Percentiles rank a stretch among this genome's conserved stretches.
Conservation (phyloP, 2,113 vertebrate genomes). For the Axis porcinus region DNA sequence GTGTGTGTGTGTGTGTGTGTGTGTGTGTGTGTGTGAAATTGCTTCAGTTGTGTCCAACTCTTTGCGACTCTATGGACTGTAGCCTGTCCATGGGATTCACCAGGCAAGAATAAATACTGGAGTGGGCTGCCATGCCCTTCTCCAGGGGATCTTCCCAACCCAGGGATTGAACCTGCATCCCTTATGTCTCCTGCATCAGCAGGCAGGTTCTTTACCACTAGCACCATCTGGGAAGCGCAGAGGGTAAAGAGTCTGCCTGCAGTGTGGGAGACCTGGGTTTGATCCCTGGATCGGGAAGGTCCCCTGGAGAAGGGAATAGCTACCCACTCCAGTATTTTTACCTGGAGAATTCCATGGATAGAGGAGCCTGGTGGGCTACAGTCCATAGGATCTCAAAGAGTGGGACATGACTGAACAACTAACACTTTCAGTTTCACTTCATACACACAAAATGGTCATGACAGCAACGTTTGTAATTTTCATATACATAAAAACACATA, state of each 20-base stretch:
- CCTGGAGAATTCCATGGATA: background rate
- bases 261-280: no score
- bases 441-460: background rate
- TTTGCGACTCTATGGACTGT: accelerated
- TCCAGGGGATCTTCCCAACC: background rate
- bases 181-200: background rate
- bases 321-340: background rate
- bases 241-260: no score
- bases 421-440: background rate
- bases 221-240: background rate
- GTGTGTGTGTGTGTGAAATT: background rate
- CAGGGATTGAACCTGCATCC: background rate
- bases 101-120: accelerated
- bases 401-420: accelerated
- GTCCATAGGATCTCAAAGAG: background rate
- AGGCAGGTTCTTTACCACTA: background rate
- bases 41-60: background rate
- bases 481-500: background rate
- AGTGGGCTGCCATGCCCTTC: background rate
- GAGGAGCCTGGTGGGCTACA: background rate
- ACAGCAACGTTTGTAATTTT: background rate
- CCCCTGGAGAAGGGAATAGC: background rate
- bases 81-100: background rate
- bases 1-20: accelerated
- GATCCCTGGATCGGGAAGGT: no score